Evolutionary conservation across 2,888 invertebrate species (phyloP).

Genomic region (Notodonta dromedarius): DNA sequence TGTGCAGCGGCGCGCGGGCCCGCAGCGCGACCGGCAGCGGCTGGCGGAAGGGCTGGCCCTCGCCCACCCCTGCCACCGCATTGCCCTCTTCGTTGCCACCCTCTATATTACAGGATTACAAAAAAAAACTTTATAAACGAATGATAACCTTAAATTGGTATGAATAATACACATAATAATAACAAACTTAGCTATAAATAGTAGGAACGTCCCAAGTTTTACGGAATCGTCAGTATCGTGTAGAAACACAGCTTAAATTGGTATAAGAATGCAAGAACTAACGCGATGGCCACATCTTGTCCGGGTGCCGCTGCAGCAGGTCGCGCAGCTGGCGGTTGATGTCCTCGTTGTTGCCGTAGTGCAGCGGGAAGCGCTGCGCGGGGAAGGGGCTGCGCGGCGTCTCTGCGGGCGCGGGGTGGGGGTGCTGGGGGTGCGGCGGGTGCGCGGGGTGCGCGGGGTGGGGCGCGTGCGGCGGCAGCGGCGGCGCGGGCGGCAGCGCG

Average conservation of each 20-base stretch:
- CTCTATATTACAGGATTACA: conserved; percentile 24
- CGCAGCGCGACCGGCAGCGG: conserved; percentile 84
- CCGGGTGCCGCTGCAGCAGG: conserved; percentile 90
- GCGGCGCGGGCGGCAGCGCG: conserved; percentile 43
- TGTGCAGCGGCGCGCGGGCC: conserved; percentile 58
- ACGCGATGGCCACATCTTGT: conserved; percentile 85
- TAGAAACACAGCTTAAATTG: not conserved
- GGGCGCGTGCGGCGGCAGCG: conserved; percentile 53
- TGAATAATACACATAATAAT: no score
- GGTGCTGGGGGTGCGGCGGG: conserved; percentile 49
- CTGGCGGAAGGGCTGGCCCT: conserved; percentile 87
- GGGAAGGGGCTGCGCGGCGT: conserved; percentile 72
- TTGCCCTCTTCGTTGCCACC: conserved; percentile 46
- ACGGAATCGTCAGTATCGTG: no score
- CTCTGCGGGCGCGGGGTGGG: conserved; percentile 52
- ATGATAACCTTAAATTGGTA: no score
- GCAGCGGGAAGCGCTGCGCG: conserved; percentile 75
- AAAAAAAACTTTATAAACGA: not conserved
- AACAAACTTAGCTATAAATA: no score
- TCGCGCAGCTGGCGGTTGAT: conserved; percentile 91
- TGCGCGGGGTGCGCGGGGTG: conserved; percentile 29
- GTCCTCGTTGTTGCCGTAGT: conserved; percentile 77
- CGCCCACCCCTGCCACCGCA: conserved; percentile 48
- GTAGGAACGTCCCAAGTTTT: no score
- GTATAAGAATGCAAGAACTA: conserved; percentile 39